Evolutionary conservation across 2,888 invertebrate species (phyloP).

Genomic region (Drosophila demipolita): DNA sequence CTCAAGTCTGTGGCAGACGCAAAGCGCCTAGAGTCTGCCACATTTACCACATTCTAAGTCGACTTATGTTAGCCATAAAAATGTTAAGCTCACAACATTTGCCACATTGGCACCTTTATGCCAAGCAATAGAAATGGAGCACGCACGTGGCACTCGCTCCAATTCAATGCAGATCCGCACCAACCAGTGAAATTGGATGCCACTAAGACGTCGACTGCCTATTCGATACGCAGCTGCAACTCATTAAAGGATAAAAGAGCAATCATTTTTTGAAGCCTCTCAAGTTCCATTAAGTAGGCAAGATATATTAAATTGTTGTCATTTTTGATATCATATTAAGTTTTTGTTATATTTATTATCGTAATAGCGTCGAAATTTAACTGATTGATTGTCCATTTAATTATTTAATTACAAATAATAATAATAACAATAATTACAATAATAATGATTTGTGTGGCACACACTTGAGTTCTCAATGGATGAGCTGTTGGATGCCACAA

Average conservation of each 20-base stretch:
- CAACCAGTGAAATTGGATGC: conserved; percentile 68
- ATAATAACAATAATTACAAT: conserved; percentile 45
- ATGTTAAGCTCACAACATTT: conserved; percentile 76
- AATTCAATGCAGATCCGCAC: neutral
- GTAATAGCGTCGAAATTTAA: conserved; percentile 5
- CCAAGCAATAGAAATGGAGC: conserved; percentile 65
- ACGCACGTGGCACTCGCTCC: conserved; percentile 69
- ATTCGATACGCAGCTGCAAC: conserved; percentile 62
- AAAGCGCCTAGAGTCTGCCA: conserved; percentile 23
- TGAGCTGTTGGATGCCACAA: conserved; percentile 41
- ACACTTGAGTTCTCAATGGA: conserved; percentile 42
- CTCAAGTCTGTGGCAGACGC: conserved; percentile 21
- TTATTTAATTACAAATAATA: conserved; percentile 65
- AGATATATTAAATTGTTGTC: neutral
- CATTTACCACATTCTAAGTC: conserved; percentile 64
- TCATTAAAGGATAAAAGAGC: conserved; percentile 56
- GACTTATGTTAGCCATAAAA: conserved; percentile 73
- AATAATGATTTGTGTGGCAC: conserved; percentile 47
- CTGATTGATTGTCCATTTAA: conserved; percentile 51
- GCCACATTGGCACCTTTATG: conserved; percentile 77
- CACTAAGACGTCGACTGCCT: conserved; percentile 18
- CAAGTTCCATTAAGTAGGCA: conserved; percentile 25
- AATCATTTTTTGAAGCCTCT: conserved; percentile 60
- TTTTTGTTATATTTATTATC: neutral
- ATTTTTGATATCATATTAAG: neutral